A percentile compares a stretch with the other conserved stretches of the same genome.
Evolutionary conservation across 2,797 vertebrate species (phyloP).

Genomic region (Kryptopterus vitreolus): DNA sequence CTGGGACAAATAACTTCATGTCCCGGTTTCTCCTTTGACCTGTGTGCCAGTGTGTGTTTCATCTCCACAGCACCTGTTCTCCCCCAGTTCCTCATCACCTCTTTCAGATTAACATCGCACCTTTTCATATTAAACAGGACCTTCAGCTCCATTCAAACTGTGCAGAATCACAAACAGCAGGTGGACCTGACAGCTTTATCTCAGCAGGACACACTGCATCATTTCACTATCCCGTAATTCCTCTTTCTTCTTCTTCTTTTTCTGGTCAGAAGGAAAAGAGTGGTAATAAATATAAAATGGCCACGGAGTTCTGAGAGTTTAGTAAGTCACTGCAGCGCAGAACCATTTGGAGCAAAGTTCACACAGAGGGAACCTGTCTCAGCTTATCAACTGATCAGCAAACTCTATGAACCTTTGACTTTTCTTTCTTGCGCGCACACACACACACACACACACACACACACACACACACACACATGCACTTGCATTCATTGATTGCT

Average conservation of each 20-base stretch:
- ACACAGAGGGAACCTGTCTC: not conserved
- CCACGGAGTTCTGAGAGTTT: not conserved
- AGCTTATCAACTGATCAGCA: not conserved
- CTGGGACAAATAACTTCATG: not conserved
- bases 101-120: conserved; percentile 30
- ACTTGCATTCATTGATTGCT: not conserved
- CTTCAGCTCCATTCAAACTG: conserved; percentile 42
- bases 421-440: too few species aligned
- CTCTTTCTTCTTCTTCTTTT: not conserved
- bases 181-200: conserved; percentile 37
- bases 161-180: conserved; percentile 22
- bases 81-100: conserved; percentile 46
- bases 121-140: conserved; percentile 52
- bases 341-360: not conserved
- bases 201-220: conserved; percentile 58
- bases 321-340: not conserved
- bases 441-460: not conserved
- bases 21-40: not conserved
- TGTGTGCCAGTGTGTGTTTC: not conserved
- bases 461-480: not conserved
- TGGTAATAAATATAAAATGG: not conserved
- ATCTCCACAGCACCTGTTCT: conserved; percentile 16
- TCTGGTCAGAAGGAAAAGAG: not conserved
- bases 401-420: too few species aligned
- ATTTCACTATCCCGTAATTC: conserved; percentile 61